Base-by-base conservation (phyloP, 1,140 invertebrate genomes). In the Heliconius hermathena region DNA sequence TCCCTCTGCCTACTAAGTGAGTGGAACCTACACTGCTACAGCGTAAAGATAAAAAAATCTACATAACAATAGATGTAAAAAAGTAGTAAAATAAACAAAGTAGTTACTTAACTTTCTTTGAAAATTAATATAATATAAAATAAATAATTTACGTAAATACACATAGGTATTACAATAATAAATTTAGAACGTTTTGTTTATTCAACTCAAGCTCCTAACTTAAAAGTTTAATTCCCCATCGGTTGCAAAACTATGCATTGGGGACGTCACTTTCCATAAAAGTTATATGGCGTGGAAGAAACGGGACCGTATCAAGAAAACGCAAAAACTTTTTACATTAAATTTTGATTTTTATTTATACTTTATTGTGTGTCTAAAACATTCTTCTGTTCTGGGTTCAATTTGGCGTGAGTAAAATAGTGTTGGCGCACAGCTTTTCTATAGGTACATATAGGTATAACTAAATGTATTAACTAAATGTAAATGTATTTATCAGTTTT, bases 211-310 rank as follows among this genome's bases (percentile, higher is more conserved):
- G 52, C 52, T 49, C 71, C 49, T 20, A 73, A 78, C 49, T 73
- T 38, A 73, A 49, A 38, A 46, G 11, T 73, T 73, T 46, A 38
- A 73, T 73, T 73, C 46, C 72, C 26, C 38, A 49, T 22, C 83
- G 26, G 36, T 33, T 79, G 76, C 83, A 86, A 70, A 91, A 93
- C 91, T 93, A 91, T 90, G 86, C 87, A 84, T 83, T 77, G 80
- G 85, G 89, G 90, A 89, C 83, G 87, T 90, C 89, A 90, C 86
- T 83, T 91, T 82, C 83, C 88, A 88, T 90, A 91, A 89, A 91
- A 91, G 90, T 93, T 93, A 91, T 91, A 91, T 91, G 89, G 88
- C 72, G 80, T 85, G 89, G 89, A 93, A 91, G 85, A 89, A 92
- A 91, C 87, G 90, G 89, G 87, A 89, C 87, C 82, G 88, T 91